Evolutionary conservation across 2,888 invertebrate species (phyloP), one percentile per base, ranked within the genome.

Genomic region (Dryobota labecula): DNA sequence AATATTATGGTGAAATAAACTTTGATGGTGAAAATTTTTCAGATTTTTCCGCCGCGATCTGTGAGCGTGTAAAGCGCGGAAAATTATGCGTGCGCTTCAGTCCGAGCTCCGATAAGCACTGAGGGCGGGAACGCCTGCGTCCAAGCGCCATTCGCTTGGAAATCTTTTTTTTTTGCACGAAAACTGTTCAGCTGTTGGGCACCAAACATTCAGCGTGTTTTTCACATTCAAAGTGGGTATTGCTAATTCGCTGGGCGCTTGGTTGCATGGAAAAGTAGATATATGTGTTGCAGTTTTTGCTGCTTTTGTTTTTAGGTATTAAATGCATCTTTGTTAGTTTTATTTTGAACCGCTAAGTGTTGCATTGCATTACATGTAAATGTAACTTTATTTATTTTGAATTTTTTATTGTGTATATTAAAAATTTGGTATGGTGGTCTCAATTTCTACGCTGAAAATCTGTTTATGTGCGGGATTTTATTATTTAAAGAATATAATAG

Each of bases 61-160:
- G 87, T 87, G 82, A 78, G 70, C 73, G 83, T 80, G 83, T 76
- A 64, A 49, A 73, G 76, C 86, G 90, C 89, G 86, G 79, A 79
- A 84, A 63, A 38, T 64, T 41, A 36, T 62, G 62, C 91, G 93
- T 91, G 85, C 86, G 86, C 75, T 82, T 80, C 61, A 67, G 70
- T 70, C 68, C 85, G 87, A 90, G 91, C 76, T 84, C 83, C 74
- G 77, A 66, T 84, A 74, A 71, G 73, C 79, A 93, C 93, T 93
- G 91, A 90, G 91, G 90, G 92, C 90, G 90, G 91, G 88, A 90
- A 83, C 84, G 88, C 85, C 87, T 88, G 89, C 90, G 87, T 89
- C 89, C 86, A 86, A 80, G 80, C 83, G 85, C 82, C 79, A 83
- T 79, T 84, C 80, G 84, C 79, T 75, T 79, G 85, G 84, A 87